phyloP scores from a whole-genome alignment of 2,113 vertebrate species.

The Silurus glanis region DNA sequence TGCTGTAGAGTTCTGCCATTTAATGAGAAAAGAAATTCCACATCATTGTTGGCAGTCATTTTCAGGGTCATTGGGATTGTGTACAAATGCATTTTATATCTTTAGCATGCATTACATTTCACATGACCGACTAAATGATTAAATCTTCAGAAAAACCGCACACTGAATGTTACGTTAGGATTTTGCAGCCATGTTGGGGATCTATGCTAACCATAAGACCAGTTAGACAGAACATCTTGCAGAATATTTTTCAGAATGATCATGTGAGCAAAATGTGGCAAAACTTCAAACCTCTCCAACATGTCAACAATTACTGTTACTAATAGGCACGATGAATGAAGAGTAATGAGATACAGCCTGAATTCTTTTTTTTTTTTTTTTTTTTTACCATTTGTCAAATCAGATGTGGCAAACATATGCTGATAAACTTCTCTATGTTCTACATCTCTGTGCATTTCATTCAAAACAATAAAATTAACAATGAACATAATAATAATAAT shows the following conservation, averaged over 20 bases:
- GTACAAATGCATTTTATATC: background rate
- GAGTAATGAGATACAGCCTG: slow-evolving; percentile 7
- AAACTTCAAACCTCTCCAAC: background rate
- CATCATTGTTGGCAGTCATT: background rate
- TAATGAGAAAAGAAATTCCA: background rate
- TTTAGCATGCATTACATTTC: background rate
- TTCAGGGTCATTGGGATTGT: background rate
- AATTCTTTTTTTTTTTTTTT: background rate
- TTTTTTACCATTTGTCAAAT: background rate
- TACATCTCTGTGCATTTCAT: background rate
- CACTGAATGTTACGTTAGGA: background rate
- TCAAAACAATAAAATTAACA: slow-evolving; percentile 34
- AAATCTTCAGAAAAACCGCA: background rate
- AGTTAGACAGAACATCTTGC: background rate
- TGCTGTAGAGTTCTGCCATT: background rate
- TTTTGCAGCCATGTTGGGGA: background rate
- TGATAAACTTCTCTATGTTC: background rate
- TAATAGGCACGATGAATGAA: slow-evolving; percentile 18
- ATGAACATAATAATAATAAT: slow-evolving; percentile 26
- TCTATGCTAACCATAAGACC: background rate
- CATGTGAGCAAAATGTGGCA: slow-evolving; percentile 1
- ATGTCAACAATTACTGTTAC: slow-evolving; percentile 28
- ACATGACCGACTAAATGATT: background rate
- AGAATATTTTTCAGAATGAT: background rate
- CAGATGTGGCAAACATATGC: slow-evolving; percentile 21